phyloP scores from a whole-genome alignment of 2,888 invertebrate species.

The Pterostichus madidus region DNA sequence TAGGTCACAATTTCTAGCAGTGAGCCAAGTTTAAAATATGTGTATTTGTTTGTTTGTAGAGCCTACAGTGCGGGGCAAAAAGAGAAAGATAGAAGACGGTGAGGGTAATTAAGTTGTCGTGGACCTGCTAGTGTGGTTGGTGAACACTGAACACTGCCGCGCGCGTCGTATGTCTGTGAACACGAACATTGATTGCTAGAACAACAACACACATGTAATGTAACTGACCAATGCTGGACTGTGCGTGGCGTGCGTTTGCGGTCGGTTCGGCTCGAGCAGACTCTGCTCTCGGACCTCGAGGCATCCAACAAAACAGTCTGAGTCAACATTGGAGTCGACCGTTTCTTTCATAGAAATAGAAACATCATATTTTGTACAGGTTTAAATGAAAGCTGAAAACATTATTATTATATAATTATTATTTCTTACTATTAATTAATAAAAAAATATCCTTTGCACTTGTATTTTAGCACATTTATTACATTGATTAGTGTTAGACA shows the following conservation, averaged over 20 bases:
- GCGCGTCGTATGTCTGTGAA: conserved; percentile 63
- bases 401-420: conserved; percentile 62
- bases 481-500: conserved; percentile 59
- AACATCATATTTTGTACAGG: conserved; percentile 67
- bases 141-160: conserved; percentile 61
- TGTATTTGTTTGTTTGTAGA: conserved; percentile 73
- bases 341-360: conserved; percentile 54
- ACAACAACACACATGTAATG: conserved; percentile 49
- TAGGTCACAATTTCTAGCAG: no score
- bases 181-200: conserved; percentile 46
- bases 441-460: conserved; percentile 64
- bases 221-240: conserved; percentile 44
- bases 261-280: conserved; percentile 14
- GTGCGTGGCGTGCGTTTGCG: conserved; percentile 8
- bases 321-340: conserved; percentile 51
- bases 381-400: conserved; percentile 64
- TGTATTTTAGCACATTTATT: conserved; percentile 62
- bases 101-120: conserved; percentile 74
- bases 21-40: no score
- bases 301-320: conserved; percentile 7
- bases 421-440: conserved; percentile 58
- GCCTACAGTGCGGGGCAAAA: conserved; percentile 83
- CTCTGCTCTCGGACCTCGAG: conserved; percentile 31
- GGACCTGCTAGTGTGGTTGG: conserved; percentile 61
- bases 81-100: conserved; percentile 86